A percentile compares a stretch with the other conserved stretches of the same genome.
Evolutionary conservation across 2,113 vertebrate genomes (phyloP).

Genomic region (Psittacus erithacus): DNA sequence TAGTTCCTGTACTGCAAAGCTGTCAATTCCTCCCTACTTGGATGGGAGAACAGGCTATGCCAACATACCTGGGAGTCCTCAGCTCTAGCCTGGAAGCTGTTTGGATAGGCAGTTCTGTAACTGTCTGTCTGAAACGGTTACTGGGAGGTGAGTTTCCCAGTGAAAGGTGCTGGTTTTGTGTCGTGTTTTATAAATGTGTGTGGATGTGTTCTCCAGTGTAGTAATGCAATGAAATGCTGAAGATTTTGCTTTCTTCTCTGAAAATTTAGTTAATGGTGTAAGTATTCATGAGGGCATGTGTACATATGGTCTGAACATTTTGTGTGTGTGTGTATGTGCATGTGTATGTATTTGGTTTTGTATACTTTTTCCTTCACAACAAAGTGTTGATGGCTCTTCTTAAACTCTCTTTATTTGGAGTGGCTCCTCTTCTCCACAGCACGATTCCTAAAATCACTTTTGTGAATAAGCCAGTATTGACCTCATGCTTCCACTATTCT

Average conservation of each 20-base stretch:
- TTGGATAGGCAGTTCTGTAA: neutral
- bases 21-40: neutral
- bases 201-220: neutral
- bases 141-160: neutral
- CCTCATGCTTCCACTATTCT: neutral
- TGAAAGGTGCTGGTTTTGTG: neutral
- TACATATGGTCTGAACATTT: neutral
- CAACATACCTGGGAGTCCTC: neutral
- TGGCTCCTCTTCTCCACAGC: neutral
- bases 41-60: neutral
- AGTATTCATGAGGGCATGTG: neutral
- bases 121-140: neutral
- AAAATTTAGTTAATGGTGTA: neutral
- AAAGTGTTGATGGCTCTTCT: neutral
- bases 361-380: neutral
- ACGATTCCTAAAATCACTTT: neutral
- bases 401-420: neutral
- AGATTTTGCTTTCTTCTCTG: neutral
- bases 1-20: neutral
- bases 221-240: neutral
- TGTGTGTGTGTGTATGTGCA: neutral
- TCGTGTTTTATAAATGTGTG: neutral
- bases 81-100: neutral
- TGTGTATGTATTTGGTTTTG: fast-evolving
- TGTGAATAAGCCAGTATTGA: neutral